Base-by-base conservation (phyloP, 2,113 vertebrate species). In the Edolisoma coerulescens region DNA sequence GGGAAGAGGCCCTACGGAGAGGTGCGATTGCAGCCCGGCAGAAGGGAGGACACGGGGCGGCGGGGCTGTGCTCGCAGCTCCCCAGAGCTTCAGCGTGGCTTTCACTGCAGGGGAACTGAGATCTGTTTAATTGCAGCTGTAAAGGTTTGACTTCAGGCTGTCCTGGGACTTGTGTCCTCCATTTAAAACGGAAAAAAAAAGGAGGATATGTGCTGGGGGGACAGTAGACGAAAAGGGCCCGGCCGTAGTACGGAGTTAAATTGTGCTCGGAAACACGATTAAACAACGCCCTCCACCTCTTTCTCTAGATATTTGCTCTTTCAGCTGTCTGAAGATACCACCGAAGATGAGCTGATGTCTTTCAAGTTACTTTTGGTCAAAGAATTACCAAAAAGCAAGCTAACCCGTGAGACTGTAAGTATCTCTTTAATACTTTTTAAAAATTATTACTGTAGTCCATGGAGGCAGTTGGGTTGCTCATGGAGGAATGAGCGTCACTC, bases 281-380 rank as follows among this genome's bases (percentile, higher is more conserved):
- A 14, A 82, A 78, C 70, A 18, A 30, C 22, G 13, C 75, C 42
- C 78, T 88, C 22, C 13, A 13, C 84, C 68, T 90, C 45, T 90
- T 21, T 61, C 75, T 41, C 14, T 67, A 98, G 98, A 32, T 84
- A 79, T 33, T 84, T 98, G 93, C 97, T 98, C 56, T 97, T 96
- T 73, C 85, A 96, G 41, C 90, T 98, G 16, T 95, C 93, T 30
- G 97, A 98, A 92, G 89, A 98, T 2, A 61, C 95, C 35, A 80
- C 5, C 6, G 24, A 73, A 41, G 2, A 13, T 8, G 96, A 98
- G 45, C 50, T 98, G 91, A 83, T 37, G 23, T 26, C 26, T 37
- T 95, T 98, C 59, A 98, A 98, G 74, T 92, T 95, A 79, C 30
- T 95, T 70, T 85, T 98, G 92, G 87, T 3, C 8, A 9, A 71